A percentile compares a stretch with the other conserved stretches of the same genome.
These are phyloP conservation scores for Cosmia trapezina DNA, from an alignment of 2,888 invertebrate genomes.

Conservation along the genomic window DNA sequence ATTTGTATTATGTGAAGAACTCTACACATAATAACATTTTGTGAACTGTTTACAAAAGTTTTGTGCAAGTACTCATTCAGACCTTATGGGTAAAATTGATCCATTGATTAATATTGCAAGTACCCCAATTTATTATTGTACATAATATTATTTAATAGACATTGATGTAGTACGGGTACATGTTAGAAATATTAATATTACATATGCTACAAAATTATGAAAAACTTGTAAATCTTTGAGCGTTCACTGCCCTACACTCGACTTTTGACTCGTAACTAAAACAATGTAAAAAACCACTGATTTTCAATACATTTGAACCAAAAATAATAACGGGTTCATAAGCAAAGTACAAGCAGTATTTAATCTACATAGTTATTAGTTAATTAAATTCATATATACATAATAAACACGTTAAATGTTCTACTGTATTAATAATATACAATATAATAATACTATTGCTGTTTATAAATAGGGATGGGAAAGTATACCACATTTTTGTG, in stretches of 20 bases:
- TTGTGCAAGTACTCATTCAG: slow-evolving; percentile 1
- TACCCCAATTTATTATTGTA: slow-evolving; percentile 20
- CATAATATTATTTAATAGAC: slow-evolving; percentile 28
- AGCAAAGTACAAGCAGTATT: slow-evolving; percentile 51
- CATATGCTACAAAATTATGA: neutral
- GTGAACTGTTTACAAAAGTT: neutral
- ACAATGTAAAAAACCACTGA: slow-evolving; percentile 57
- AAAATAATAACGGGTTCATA: slow-evolving; percentile 24
- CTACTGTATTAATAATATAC: slow-evolving; percentile 28
- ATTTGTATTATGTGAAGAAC: neutral
- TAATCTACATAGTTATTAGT: slow-evolving; percentile 31
- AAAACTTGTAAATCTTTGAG: slow-evolving; percentile 17
- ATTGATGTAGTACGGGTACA: slow-evolving; percentile 28
- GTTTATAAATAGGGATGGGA: slow-evolving; percentile 34
- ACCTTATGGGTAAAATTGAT: neutral
- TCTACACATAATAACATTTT: neutral
- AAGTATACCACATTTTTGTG: slow-evolving; percentile 12
- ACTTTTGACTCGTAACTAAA: slow-evolving; percentile 48
- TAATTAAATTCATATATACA: slow-evolving; percentile 28
- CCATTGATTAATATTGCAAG: slow-evolving; percentile 7
- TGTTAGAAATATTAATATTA: slow-evolving; percentile 8
- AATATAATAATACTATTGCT: slow-evolving; percentile 19
- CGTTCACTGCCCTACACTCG: slow-evolving; percentile 58
- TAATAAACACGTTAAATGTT: slow-evolving; percentile 52
- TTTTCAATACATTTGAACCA: slow-evolving; percentile 41